Evolutionary conservation across 1,140 invertebrate species (phyloP).

Genomic region (Pinna nobilis): DNA sequence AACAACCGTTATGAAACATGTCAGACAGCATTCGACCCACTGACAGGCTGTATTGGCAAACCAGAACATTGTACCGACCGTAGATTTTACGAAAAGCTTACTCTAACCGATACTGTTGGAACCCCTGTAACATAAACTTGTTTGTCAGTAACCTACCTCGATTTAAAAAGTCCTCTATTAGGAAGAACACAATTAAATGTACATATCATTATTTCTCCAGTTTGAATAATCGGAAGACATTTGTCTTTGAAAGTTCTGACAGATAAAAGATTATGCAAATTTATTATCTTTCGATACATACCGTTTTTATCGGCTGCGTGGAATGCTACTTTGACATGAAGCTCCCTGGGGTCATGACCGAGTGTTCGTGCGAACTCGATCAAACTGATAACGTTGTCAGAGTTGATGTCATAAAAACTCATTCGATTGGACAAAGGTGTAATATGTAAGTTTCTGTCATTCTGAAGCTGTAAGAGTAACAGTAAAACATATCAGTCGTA

Average conservation of each 20-base stretch:
- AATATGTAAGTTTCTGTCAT: constrained; percentile 27
- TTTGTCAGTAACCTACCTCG: too few relatives aligned
- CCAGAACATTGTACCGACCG: background rate
- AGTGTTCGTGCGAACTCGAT: constrained; percentile 35
- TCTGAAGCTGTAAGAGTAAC: background rate
- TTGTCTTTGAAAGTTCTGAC: background rate
- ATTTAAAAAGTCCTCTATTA: background rate
- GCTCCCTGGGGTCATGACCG: constrained; percentile 32
- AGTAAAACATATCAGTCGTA: background rate
- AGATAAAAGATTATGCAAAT: background rate
- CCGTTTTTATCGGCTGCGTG: constrained; percentile 36
- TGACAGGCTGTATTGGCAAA: too few relatives aligned
- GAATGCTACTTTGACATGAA: constrained; percentile 36
- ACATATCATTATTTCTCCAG: background rate
- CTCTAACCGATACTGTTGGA: background rate
- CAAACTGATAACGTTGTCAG: constrained; percentile 24
- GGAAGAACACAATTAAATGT: background rate
- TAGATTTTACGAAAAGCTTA: too few relatives aligned
- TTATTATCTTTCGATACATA: background rate
- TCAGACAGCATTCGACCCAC: too few relatives aligned
- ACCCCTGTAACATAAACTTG: too few relatives aligned
- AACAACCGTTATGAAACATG: too few relatives aligned
- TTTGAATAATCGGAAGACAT: background rate
- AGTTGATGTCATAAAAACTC: constrained; percentile 41
- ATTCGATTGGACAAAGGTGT: constrained; percentile 35